Percentiles rank a stretch among this genome's conserved stretches.
Conservation (phyloP, 2,888 invertebrate species). For the Aromia moschata region DNA sequence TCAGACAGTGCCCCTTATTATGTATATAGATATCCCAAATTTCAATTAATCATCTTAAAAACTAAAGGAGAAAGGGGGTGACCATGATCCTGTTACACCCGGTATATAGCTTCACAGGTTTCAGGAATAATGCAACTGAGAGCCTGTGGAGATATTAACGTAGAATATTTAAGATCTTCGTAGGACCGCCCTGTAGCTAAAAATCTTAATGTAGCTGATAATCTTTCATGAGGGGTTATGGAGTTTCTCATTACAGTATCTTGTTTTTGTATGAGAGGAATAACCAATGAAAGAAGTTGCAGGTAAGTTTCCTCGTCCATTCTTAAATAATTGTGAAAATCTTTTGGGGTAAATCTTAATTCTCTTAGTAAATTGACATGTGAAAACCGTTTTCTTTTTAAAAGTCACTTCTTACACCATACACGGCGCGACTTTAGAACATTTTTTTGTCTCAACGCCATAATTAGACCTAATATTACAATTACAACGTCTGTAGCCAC, state of each 20-base stretch:
- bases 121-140: background rate
- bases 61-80: too few relatives aligned
- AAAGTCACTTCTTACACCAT: background rate
- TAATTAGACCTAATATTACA: too few relatives aligned
- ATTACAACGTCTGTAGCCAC: too few relatives aligned
- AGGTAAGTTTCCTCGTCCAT: background rate
- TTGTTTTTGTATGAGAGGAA: background rate
- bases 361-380: background rate
- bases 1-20: too few relatives aligned
- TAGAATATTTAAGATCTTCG: conserved; percentile 1
- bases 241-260: conserved; percentile 4
- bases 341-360: background rate
- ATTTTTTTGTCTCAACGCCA: too few relatives aligned
- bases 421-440: too few relatives aligned
- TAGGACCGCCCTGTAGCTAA: background rate
- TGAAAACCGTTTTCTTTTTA: conserved; percentile 1
- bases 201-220: conserved; percentile 1
- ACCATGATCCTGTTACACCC: too few relatives aligned
- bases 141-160: background rate
- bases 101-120: background rate
- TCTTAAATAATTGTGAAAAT: conserved; percentile 2
- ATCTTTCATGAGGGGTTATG: background rate
- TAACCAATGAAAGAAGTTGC: background rate
- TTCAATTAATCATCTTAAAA: too few relatives aligned
- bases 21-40: too few relatives aligned